These are phyloP conservation scores for Spilosoma lubricipeda DNA, from an alignment of 2,888 invertebrate species.

Conservation along the genomic window DNA sequence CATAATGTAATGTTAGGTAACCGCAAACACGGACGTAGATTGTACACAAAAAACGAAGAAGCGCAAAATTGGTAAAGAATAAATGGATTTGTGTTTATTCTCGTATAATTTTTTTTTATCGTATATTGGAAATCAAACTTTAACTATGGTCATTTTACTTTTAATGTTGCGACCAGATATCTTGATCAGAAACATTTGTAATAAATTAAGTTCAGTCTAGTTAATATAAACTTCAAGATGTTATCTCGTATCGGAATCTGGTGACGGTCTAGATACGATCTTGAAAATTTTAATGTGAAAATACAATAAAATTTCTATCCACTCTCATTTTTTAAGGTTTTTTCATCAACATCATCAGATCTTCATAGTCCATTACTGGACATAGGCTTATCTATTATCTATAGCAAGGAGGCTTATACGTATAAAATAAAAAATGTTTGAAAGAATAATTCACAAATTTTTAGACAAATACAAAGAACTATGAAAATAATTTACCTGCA, in stretches of 20 bases:
- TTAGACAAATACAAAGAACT: not conserved
- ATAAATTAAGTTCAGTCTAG: not conserved
- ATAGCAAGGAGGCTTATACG: too few relatives aligned
- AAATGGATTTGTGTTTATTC: not conserved
- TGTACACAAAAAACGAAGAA: not conserved
- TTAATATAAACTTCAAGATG: not conserved
- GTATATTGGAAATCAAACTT: too few relatives aligned
- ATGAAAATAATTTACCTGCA: slow-evolving; percentile 31
- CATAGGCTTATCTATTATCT: too few relatives aligned
- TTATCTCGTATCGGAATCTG: too few relatives aligned
- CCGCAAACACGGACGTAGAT: not conserved
- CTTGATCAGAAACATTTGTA: not conserved
- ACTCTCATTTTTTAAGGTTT: too few relatives aligned
- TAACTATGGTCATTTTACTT: too few relatives aligned
- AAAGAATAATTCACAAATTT: not conserved
- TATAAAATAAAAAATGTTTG: not conserved
- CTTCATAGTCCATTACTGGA: too few relatives aligned
- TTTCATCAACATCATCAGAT: too few relatives aligned
- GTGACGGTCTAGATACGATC: not conserved
- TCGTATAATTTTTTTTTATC: too few relatives aligned
- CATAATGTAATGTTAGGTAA: not conserved
- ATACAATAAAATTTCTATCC: not conserved
- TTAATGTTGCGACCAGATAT: not conserved
- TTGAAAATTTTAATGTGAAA: not conserved
- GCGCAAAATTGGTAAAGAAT: not conserved